Base-by-base conservation (phyloP, 2,113 vertebrate species). In the Caloenas nicobarica region DNA sequence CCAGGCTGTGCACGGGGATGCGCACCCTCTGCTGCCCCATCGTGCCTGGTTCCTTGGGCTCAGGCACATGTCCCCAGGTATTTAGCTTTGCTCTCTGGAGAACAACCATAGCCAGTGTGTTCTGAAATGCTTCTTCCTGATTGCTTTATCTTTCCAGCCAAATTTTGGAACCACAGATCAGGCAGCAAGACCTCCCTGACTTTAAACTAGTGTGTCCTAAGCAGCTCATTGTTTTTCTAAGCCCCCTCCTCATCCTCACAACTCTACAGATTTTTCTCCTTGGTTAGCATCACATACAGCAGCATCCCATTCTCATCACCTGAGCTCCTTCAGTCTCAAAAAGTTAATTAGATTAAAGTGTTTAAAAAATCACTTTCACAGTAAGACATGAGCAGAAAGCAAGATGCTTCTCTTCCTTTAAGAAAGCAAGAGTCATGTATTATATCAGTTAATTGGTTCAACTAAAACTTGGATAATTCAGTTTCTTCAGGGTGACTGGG, bases 381-480 rank as follows among this genome's bases (percentile, higher is more conserved):
- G 53, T 16, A 44, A 91, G 72, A 14, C 93, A 95, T 3, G 88
- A 89, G 83, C 90, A 69, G 95, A 78, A 81, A 86, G 95, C 69
- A 65, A 72, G 95, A 90, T 83, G 51, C 72, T 88, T 42, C 80
- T 77, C 62, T 73, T 71, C 62, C 34, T 57, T 77, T 44, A 31
- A 73, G 88, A 71, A 81, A 83, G 86, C 83, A 69, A 38, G 82
- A 89, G 72, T 48, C 42, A 10, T 62, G 34, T 28, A 38, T 95
- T 82, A 2, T 91, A 81, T 95, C 92, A 87, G 90, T 89, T 95
- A 95, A 96, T 94, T 94, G 92, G 77, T 89, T 93, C 90, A 46
- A 8, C 74, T 73, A 13, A 58, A 87, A 48, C 83, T 25, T 21
- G 65, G 80, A 11, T 96, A 57, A 92, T 86, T 96, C 90, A 50